These are phyloP conservation scores for Melanotaenia boesemani DNA, from an alignment of 2,797 vertebrate genomes.

Conservation along the genomic window DNA sequence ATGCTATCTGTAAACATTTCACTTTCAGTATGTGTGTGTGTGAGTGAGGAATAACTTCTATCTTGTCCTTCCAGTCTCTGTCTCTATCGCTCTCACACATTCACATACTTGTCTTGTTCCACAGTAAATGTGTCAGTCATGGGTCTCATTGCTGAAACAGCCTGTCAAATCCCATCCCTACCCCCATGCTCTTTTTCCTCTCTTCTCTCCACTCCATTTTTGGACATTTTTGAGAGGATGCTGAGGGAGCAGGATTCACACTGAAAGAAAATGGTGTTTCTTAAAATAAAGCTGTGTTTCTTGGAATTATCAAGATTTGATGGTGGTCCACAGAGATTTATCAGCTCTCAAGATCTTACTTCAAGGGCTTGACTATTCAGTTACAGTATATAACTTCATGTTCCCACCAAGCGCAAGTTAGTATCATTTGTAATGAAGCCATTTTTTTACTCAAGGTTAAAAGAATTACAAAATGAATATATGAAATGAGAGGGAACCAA, in stretches of 20 bases:
- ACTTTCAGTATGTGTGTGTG: slow-evolving; percentile 19
- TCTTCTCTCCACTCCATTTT: slow-evolving; percentile 66
- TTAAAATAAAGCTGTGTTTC: slow-evolving; percentile 51
- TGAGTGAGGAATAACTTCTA: slow-evolving; percentile 21
- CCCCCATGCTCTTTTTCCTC: slow-evolving; percentile 17
- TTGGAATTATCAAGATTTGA: slow-evolving; percentile 59
- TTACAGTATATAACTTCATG: slow-evolving; percentile 15
- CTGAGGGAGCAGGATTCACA: slow-evolving; percentile 32
- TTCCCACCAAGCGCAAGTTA: background rate
- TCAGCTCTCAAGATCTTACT: slow-evolving; percentile 35
- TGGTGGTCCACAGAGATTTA: slow-evolving; percentile 34
- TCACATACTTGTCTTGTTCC: slow-evolving; percentile 65
- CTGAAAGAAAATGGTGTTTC: slow-evolving; percentile 50
- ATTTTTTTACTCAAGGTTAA: slow-evolving; percentile 11
- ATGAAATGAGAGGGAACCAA: slow-evolving; percentile 14
- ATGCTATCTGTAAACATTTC: slow-evolving; percentile 46
- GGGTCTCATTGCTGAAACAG: slow-evolving; percentile 53
- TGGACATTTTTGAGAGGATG: slow-evolving; percentile 69
- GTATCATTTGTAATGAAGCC: slow-evolving; percentile 11
- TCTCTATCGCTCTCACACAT: slow-evolving; percentile 46
- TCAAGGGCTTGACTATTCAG: slow-evolving; percentile 15
- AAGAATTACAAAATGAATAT: slow-evolving; percentile 13
- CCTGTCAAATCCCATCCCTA: slow-evolving; percentile 43
- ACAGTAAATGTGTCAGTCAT: slow-evolving; percentile 74
- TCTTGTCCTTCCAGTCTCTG: slow-evolving; percentile 22